These are phyloP conservation scores for Microchirus variegatus DNA, from an alignment of 2,797 vertebrate genomes.

Conservation along the genomic window DNA sequence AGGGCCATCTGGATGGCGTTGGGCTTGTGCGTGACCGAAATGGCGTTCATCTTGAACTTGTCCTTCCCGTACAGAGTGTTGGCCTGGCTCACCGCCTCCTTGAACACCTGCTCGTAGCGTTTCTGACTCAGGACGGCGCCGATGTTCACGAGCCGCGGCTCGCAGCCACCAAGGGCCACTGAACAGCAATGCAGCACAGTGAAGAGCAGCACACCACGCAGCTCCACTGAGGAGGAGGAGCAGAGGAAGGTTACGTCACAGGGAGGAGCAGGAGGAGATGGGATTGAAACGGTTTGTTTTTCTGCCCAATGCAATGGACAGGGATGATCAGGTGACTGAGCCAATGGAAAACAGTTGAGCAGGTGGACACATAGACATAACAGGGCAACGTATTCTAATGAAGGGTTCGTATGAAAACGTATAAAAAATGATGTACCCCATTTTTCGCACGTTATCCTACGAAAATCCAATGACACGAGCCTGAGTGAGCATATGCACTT, in stretches of 20 bases:
- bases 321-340: not conserved
- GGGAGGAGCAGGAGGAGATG: not conserved
- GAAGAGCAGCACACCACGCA: slow-evolving; percentile 85
- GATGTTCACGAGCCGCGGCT: slow-evolving; percentile 91
- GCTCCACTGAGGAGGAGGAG: slow-evolving; percentile 59
- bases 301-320: not conserved
- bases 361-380: not conserved
- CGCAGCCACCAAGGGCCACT: slow-evolving; percentile 85
- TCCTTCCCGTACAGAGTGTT: slow-evolving; percentile 90
- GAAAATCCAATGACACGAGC: too few relatives aligned
- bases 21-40: slow-evolving; percentile 94
- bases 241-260: not conserved
- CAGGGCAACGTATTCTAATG: too few relatives aligned
- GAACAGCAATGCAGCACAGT: slow-evolving; percentile 88
- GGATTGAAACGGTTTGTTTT: not conserved
- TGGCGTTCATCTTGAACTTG: slow-evolving; percentile 95
- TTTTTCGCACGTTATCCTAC: too few relatives aligned
- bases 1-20: slow-evolving; percentile 98
- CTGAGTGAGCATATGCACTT: too few relatives aligned
- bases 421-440: too few relatives aligned
- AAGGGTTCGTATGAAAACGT: too few relatives aligned
- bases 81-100: slow-evolving; percentile 91
- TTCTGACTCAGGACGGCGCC: slow-evolving; percentile 95
- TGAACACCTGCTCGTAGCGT: slow-evolving; percentile 93
- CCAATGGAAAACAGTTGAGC: not conserved